Percentiles rank a stretch among this genome's conserved stretches.
These are phyloP conservation scores for Oxyscelio sp. DNA, from an alignment of 2,888 invertebrate genomes.

Conservation along the genomic window DNA sequence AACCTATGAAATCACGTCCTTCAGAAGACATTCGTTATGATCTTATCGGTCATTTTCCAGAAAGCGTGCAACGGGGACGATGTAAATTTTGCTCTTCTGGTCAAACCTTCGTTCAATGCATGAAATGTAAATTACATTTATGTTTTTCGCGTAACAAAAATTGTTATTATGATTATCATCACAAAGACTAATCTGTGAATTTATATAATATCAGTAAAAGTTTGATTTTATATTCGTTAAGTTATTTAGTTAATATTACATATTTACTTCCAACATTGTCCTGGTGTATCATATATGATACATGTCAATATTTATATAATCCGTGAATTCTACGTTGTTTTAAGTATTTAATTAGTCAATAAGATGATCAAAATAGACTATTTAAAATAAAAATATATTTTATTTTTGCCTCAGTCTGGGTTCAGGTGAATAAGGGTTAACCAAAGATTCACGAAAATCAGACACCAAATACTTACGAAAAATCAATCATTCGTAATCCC, in stretches of 20 bases:
- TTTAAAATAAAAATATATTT: slow-evolving; percentile 12
- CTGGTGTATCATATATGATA: slow-evolving; percentile 34
- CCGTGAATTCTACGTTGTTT: neutral
- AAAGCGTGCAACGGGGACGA: neutral
- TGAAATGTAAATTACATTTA: slow-evolving; percentile 4
- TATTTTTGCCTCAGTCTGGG: slow-evolving; percentile 4
- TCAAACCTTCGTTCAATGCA: slow-evolving; percentile 4
- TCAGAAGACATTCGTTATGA: slow-evolving; percentile 9
- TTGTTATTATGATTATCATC: slow-evolving; percentile 8
- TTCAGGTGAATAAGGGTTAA: neutral
- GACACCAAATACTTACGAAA: no score
- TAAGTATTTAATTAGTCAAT: slow-evolving; percentile 13
- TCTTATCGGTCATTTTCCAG: slow-evolving; percentile 25
- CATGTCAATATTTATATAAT: slow-evolving; percentile 3
- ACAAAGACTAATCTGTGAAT: neutral
- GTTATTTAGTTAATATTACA: no score
- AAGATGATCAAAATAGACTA: neutral
- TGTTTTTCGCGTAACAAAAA: neutral
- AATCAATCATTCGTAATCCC: no score
- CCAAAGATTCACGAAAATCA: no score
- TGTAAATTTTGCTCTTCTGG: slow-evolving; percentile 15
- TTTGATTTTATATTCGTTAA: neutral
- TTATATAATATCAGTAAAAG: neutral
- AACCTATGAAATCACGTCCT: neutral
- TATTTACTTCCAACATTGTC: neutral